phyloP scores from a whole-genome alignment of 2,888 invertebrate genomes.

The Trachelus stipa region DNA sequence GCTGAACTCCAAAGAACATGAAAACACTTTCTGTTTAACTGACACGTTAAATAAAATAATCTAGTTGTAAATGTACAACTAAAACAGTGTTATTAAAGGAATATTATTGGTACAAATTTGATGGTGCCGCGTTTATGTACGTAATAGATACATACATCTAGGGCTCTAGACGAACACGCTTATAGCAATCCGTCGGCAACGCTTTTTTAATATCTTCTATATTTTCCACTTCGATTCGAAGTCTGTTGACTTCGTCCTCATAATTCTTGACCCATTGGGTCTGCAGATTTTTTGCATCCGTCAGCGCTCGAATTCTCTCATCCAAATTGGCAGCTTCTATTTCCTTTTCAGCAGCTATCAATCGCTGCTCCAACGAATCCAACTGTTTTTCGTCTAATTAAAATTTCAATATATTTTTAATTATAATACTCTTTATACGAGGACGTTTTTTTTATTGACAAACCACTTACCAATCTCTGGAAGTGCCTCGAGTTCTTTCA shows the following conservation, averaged over 20 bases:
- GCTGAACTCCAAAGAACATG: slow-evolving; percentile 16
- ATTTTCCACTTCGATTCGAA: slow-evolving; percentile 83
- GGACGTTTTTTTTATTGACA: background rate
- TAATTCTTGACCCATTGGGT: slow-evolving; percentile 83
- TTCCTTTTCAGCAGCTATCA: slow-evolving; percentile 78
- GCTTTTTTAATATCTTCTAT: slow-evolving; percentile 83
- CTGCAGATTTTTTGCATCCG: slow-evolving; percentile 71
- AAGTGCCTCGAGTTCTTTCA: slow-evolving; percentile 80
- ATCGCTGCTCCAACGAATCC: slow-evolving; percentile 75
- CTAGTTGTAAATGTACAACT: slow-evolving; percentile 29
- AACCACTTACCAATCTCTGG: slow-evolving; percentile 72
- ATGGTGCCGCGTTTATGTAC: background rate
- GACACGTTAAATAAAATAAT: slow-evolving; percentile 33
- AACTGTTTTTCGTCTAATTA: slow-evolving; percentile 73
- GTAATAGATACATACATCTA: slow-evolving; percentile 34
- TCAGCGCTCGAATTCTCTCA: slow-evolving; percentile 79
- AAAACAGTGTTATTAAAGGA: slow-evolving; percentile 17
- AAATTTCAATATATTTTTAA: slow-evolving; percentile 4
- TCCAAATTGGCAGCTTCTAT: slow-evolving; percentile 80
- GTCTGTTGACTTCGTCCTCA: slow-evolving; percentile 78
- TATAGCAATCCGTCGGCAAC: slow-evolving; percentile 85
- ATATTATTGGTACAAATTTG: slow-evolving; percentile 22
- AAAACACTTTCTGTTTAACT: slow-evolving; percentile 18
- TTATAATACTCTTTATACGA: background rate
- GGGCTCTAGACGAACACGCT: slow-evolving; percentile 81